phyloP scores from a whole-genome alignment of 30 jellyfish, hydroid and myxozoan species.

The Hydractinia echinata region DNA sequence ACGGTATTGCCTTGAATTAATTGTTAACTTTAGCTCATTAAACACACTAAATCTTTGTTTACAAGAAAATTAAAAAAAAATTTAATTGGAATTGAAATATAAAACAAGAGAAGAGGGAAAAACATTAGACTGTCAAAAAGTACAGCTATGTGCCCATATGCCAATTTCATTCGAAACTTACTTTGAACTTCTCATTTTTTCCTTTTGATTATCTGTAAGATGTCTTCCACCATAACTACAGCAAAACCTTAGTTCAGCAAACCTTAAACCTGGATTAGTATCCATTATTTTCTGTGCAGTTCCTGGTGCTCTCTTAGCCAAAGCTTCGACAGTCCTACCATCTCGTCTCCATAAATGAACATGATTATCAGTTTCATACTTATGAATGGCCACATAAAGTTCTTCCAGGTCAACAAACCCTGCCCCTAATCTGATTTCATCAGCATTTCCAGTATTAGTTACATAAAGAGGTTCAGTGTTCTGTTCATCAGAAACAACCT shows the following conservation, averaged over 20 bases:
- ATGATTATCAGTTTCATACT: slow-evolving; percentile 44
- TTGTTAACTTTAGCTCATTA: no score
- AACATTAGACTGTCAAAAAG: no score
- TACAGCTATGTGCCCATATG: no score
- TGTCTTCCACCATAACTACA: slow-evolving; percentile 53
- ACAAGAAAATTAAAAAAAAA: no score
- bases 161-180: neutral
- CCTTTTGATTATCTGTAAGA: slow-evolving; percentile 19
- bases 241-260: slow-evolving; percentile 45
- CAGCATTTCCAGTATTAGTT: slow-evolving; percentile 41
- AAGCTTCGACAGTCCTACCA: slow-evolving; percentile 44
- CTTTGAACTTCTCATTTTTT: slow-evolving; percentile 17
- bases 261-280: slow-evolving; percentile 44
- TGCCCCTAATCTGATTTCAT: slow-evolving; percentile 37
- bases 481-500: slow-evolving; percentile 31
- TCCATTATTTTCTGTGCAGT: slow-evolving; percentile 39
- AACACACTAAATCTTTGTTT: no score
- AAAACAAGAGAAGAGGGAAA: no score
- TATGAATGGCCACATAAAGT: slow-evolving; percentile 32
- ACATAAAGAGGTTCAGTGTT: slow-evolving; percentile 29
- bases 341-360: slow-evolving; percentile 48
- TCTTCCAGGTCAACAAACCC: slow-evolving; percentile 41
- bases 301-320: slow-evolving; percentile 51
- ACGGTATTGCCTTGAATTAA: neutral
- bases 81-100: no score